Evolutionary conservation across 2,888 invertebrate genomes (phyloP).

Genomic region (Ryuthela nishihirai): DNA sequence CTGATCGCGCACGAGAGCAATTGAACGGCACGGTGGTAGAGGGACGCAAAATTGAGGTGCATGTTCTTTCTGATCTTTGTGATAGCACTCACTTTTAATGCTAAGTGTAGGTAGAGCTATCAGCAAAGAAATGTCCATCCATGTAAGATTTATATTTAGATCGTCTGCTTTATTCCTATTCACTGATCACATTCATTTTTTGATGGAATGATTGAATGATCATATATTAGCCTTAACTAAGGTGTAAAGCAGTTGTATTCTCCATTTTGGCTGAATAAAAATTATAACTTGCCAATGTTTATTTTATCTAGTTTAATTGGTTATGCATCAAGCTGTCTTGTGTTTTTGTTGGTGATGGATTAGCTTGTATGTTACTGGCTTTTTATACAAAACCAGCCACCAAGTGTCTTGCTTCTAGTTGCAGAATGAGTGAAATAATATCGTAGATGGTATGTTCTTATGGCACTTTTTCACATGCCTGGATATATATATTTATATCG

Average conservation of each 20-base stretch:
- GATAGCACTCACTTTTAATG: slow-evolving; percentile 45
- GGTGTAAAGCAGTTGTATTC: too few species aligned
- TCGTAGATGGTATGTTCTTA: slow-evolving; percentile 33
- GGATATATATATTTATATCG: slow-evolving; percentile 26
- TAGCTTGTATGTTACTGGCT: slow-evolving; percentile 28
- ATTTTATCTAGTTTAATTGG: too few species aligned
- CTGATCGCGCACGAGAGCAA: slow-evolving; percentile 99
- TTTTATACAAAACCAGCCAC: too few species aligned
- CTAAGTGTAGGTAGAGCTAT: slow-evolving; percentile 8
- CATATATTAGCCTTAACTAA: too few species aligned
- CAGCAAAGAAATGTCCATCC: slow-evolving; percentile 35
- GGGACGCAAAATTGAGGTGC: slow-evolving; percentile 99
- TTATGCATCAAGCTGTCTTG: slow-evolving; percentile 31
- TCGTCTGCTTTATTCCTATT: too few species aligned
- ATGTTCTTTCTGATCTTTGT: slow-evolving; percentile 47
- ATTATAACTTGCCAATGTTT: too few species aligned
- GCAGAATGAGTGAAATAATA: slow-evolving; percentile 24
- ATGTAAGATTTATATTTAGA: too few species aligned
- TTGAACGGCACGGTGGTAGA: slow-evolving; percentile 99
- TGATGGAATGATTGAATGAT: too few species aligned
- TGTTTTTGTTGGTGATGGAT: slow-evolving; percentile 29
- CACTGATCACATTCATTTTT: too few species aligned
- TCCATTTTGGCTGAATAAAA: too few species aligned
- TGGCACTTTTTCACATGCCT: slow-evolving; percentile 36
- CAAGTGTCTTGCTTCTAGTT: slow-evolving; percentile 37